A percentile compares a stretch with the other conserved stretches of the same genome.
These are phyloP conservation scores for Holothuria leucospilota DNA, from an alignment of 53 echinoderm and acorn worm genomes.

Conservation along the genomic window DNA sequence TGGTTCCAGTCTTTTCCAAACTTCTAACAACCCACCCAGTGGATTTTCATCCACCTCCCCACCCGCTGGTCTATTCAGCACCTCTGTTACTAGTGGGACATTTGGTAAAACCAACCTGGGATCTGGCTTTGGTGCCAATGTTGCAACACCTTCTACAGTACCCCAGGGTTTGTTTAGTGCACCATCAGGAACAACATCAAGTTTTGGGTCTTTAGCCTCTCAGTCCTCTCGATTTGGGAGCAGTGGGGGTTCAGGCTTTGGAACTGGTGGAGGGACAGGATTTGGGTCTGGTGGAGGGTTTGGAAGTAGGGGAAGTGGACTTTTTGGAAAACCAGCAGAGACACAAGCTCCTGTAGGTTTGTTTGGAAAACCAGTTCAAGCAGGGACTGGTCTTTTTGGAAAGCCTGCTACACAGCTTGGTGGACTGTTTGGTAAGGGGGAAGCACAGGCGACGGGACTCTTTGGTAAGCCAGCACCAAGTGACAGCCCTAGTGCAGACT, in stretches of 20 bases:
- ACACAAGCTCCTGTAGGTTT: not conserved
- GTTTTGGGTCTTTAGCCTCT: not conserved
- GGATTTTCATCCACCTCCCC: constrained; percentile 26
- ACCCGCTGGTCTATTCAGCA: constrained; percentile 36
- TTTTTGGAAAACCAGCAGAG: constrained; percentile 65
- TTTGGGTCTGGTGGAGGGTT: constrained; percentile 38
- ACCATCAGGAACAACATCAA: not conserved
- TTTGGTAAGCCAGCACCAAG: constrained; percentile 66
- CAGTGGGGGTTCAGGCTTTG: not conserved
- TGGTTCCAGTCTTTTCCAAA: constrained; percentile 30
- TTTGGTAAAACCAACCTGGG: constrained; percentile 24
- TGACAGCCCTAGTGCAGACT: not conserved
- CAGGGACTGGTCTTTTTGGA: constrained; percentile 50
- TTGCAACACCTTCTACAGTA: constrained; percentile 18
- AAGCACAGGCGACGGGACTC: constrained; percentile 35
- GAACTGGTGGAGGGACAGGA: not conserved
- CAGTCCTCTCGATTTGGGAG: not conserved
- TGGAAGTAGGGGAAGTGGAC: constrained; percentile 38
- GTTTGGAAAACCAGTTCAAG: constrained; percentile 34
- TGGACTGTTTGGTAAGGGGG: constrained; percentile 66
- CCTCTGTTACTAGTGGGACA: not conserved
- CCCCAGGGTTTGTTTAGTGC: constrained; percentile 11
- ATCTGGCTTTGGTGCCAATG: not conserved
- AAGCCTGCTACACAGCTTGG: constrained; percentile 7
- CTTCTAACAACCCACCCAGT: not conserved